A percentile compares a stretch with the other conserved stretches of the same genome.
phyloP scores from a whole-genome alignment of 2,888 invertebrate species.

The Mimumesa dahlbomi region DNA sequence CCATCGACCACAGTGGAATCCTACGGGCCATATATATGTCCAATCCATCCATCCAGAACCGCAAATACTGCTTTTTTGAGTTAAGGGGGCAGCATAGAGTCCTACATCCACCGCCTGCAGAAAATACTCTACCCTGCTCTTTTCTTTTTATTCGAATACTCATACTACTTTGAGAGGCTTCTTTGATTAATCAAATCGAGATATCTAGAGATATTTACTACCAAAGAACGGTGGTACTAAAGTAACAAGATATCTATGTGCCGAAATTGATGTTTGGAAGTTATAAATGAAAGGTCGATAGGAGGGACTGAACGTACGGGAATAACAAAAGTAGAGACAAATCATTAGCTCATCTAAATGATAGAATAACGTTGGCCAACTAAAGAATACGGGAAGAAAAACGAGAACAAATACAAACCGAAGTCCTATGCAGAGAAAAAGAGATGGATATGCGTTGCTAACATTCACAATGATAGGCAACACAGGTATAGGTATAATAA shows the following conservation, averaged over 20 bases:
- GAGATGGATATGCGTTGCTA: too few relatives aligned
- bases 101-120: constrained; percentile 53
- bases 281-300: constrained; percentile 17
- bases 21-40: constrained; percentile 53
- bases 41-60: constrained; percentile 62
- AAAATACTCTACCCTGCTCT: constrained; percentile 46
- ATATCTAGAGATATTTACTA: constrained; percentile 19
- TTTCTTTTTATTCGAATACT: constrained; percentile 29
- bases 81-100: constrained; percentile 67
- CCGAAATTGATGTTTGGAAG: background rate
- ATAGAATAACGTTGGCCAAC: too few relatives aligned
- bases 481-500: background rate
- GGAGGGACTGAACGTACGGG: constrained; percentile 11
- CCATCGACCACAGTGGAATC: constrained; percentile 52
- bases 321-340: background rate
- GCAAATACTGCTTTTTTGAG: constrained; percentile 68
- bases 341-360: too few relatives aligned
- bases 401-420: too few relatives aligned
- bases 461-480: background rate
- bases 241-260: background rate
- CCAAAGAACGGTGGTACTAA: constrained; percentile 26
- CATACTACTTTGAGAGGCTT: constrained; percentile 25
- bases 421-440: too few relatives aligned
- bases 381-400: too few relatives aligned
- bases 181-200: background rate